phyloP scores from a whole-genome alignment of 2,888 invertebrate species.

The Melinaea marsaeus region DNA sequence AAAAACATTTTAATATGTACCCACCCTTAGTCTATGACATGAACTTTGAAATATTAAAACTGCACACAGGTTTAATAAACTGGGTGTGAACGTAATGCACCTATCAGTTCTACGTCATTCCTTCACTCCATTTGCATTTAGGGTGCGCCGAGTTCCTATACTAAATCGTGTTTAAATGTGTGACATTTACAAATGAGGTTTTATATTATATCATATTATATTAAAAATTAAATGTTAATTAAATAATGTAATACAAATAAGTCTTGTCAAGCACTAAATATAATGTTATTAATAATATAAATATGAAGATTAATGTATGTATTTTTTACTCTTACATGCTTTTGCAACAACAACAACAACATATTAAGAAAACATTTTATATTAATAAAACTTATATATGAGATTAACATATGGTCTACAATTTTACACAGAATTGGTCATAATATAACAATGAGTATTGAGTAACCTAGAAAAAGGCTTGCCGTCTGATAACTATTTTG shows the following conservation, averaged over 20 bases:
- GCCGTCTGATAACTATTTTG: no score
- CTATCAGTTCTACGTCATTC: conserved; percentile 58
- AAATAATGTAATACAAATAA: background rate
- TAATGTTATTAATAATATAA: no score
- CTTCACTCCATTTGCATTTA: conserved; percentile 55
- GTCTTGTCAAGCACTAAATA: background rate
- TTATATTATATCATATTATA: background rate
- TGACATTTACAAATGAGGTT: conserved; percentile 2
- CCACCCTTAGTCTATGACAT: conserved; percentile 18
- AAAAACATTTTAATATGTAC: conserved; percentile 1
- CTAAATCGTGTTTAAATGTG: background rate
- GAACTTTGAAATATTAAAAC: conserved; percentile 27
- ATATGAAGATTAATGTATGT: no score
- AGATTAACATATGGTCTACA: no score
- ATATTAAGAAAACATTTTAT: no score
- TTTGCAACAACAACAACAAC: no score
- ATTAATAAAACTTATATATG: no score
- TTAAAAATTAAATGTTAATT: background rate
- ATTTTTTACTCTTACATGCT: no score
- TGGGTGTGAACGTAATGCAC: conserved; percentile 52
- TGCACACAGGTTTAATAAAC: conserved; percentile 36
- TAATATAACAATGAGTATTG: no score
- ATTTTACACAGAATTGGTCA: no score
- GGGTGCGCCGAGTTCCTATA: conserved; percentile 22
- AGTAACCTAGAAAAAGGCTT: no score